Percentiles rank a stretch among this genome's conserved stretches.
Evolutionary conservation across 1,140 invertebrate species (phyloP).

Genomic region (Neotoxoptera formosana): DNA sequence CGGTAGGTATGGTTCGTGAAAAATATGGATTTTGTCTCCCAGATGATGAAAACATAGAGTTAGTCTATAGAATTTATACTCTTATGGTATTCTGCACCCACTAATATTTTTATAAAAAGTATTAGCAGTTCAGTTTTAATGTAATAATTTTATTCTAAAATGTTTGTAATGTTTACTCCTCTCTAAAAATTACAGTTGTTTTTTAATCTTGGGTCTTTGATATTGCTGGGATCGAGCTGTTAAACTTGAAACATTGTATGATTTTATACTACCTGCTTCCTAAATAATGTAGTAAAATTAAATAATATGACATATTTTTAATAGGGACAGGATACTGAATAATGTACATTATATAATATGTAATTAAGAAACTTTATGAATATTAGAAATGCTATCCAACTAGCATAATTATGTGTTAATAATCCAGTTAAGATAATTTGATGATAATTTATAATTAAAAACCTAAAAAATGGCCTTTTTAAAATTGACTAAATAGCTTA

Average conservation of each 20-base stretch:
- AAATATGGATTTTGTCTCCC: neutral
- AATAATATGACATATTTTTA: neutral
- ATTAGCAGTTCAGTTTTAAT: too few relatives aligned
- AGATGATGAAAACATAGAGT: too few relatives aligned
- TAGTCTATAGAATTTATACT: neutral
- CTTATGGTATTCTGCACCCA: neutral
- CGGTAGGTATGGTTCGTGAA: neutral
- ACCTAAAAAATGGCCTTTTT: neutral
- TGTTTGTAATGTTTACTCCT: neutral
- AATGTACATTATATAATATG: neutral
- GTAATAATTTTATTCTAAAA: neutral
- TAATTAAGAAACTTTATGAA: neutral
- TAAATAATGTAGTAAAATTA: neutral
- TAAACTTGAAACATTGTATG: neutral
- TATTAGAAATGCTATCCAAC: neutral
- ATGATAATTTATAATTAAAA: neutral
- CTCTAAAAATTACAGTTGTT: neutral
- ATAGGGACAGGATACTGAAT: neutral
- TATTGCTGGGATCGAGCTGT: neutral
- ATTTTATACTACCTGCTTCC: neutral
- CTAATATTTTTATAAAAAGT: too few relatives aligned
- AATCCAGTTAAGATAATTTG: neutral
- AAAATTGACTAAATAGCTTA: neutral
- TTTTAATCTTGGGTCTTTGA: neutral
- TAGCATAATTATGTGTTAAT: neutral